phyloP scores from a whole-genome alignment of 2,888 invertebrate species.

The Caenorhabditis sinica region DNA sequence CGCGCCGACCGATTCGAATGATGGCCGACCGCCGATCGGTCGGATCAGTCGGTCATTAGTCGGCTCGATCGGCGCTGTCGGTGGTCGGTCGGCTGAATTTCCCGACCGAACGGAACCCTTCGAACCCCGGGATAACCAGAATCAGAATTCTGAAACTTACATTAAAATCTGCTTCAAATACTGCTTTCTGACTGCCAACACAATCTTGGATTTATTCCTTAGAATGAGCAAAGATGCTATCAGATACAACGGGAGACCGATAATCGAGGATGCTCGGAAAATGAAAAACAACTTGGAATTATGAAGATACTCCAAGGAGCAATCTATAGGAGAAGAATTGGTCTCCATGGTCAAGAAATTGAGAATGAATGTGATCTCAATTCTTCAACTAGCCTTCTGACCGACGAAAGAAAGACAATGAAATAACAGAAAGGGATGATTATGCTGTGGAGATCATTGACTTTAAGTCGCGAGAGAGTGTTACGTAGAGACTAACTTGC shows the following conservation, averaged over 20 bases:
- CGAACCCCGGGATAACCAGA: too few relatives aligned
- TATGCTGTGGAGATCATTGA: background rate
- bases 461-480: background rate
- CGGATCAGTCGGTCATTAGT: too few relatives aligned
- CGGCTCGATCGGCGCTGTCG: too few relatives aligned
- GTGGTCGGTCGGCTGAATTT: too few relatives aligned
- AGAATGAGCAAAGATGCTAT: background rate
- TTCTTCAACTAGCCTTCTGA: background rate
- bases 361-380: background rate
- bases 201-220: background rate
- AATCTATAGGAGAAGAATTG: background rate
- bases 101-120: too few relatives aligned
- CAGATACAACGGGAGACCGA: slow-evolving; percentile 21
- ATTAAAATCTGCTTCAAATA: slow-evolving; percentile 20
- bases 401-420: background rate
- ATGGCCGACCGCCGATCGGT: too few relatives aligned
- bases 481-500: background rate
- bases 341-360: background rate
- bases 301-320: slow-evolving; percentile 14
- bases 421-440: background rate
- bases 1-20: too few relatives aligned
- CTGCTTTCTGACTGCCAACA: slow-evolving; percentile 1
- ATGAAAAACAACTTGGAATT: slow-evolving; percentile 8
- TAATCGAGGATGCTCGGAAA: slow-evolving; percentile 15
- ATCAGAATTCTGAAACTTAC: too few relatives aligned